phyloP scores from a whole-genome alignment of 2,113 vertebrate genomes.

The Xiphophorus hellerii region DNA sequence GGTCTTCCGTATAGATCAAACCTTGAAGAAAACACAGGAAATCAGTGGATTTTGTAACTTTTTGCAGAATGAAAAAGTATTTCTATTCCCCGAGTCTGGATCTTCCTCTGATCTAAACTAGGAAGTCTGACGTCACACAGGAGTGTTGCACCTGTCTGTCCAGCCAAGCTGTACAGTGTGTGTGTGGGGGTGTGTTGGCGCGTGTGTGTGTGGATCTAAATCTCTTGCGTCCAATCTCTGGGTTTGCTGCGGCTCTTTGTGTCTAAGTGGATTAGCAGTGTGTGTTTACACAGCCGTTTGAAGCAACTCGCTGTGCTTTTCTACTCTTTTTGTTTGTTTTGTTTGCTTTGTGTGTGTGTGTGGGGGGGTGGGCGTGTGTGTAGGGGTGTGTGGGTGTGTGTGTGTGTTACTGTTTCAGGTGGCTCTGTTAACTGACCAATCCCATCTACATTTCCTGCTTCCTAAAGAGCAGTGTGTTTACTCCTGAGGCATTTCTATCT shows the following conservation, averaged over 20 bases:
- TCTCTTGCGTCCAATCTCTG: constrained; percentile 37
- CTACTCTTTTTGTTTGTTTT: neutral
- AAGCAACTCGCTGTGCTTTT: constrained; percentile 7
- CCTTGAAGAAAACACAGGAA: too few species aligned
- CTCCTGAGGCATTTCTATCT: neutral
- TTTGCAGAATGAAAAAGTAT: neutral
- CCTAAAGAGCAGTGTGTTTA: neutral
- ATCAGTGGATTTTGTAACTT: neutral
- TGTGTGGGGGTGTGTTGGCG: neutral
- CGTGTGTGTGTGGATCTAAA: constrained; percentile 17
- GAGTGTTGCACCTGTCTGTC: constrained; percentile 1
- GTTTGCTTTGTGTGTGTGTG: too few species aligned
- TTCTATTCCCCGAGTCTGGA: neutral
- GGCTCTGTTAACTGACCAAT: constrained; percentile 49
- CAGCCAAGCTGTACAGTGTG: neutral
- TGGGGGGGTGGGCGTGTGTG: neutral
- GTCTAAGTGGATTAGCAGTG: constrained; percentile 60
- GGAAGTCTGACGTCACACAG: constrained; percentile 7
- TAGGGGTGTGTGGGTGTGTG: constrained; percentile 1
- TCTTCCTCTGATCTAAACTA: constrained; percentile 55
- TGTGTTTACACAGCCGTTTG: constrained; percentile 56
- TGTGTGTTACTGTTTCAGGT: constrained; percentile 54
- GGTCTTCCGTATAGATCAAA: too few species aligned
- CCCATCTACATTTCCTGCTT: constrained; percentile 24
- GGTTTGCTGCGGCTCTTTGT: constrained; percentile 37